phyloP scores from a whole-genome alignment of 2,888 invertebrate genomes.

The Agrypnus murinus region DNA sequence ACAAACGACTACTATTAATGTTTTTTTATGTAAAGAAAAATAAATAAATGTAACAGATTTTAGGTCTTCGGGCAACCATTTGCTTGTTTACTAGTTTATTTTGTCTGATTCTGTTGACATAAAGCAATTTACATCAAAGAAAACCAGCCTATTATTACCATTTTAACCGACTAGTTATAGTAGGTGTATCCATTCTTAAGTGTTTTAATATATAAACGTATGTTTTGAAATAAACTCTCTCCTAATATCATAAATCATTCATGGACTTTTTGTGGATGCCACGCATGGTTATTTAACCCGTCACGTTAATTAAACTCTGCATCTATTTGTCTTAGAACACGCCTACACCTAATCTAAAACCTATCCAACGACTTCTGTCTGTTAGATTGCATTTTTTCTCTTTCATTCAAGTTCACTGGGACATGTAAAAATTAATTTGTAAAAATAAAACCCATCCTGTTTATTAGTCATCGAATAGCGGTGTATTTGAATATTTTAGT shows the following conservation, averaged over 20 bases:
- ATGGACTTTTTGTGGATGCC: slow-evolving; percentile 21
- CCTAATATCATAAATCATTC: slow-evolving; percentile 17
- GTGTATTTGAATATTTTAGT: slow-evolving; percentile 5
- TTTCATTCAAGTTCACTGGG: slow-evolving; percentile 23
- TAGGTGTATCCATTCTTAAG: slow-evolving; percentile 19
- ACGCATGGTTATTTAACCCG: slow-evolving; percentile 24
- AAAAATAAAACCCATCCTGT: background rate
- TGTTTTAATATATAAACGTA: slow-evolving; percentile 16
- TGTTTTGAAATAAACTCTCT: slow-evolving; percentile 22
- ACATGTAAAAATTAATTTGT: background rate
- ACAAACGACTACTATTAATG: slow-evolving; percentile 12
- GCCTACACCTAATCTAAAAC: slow-evolving; percentile 13
- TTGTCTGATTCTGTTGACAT: background rate
- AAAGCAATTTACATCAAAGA: slow-evolving; percentile 14
- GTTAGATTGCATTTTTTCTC: background rate
- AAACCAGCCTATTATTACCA: slow-evolving; percentile 10
- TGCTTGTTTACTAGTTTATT: background rate
- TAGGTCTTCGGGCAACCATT: background rate
- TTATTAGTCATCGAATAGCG: slow-evolving; percentile 21
- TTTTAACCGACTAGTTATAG: background rate
- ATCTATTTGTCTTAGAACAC: slow-evolving; percentile 17
- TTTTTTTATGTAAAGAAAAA: background rate
- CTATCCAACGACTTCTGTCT: slow-evolving; percentile 5
- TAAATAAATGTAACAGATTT: background rate
- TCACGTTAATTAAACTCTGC: slow-evolving; percentile 22